Conservation (phyloP, 2,888 invertebrate genomes). For the Melikaiella ostensackeni region DNA sequence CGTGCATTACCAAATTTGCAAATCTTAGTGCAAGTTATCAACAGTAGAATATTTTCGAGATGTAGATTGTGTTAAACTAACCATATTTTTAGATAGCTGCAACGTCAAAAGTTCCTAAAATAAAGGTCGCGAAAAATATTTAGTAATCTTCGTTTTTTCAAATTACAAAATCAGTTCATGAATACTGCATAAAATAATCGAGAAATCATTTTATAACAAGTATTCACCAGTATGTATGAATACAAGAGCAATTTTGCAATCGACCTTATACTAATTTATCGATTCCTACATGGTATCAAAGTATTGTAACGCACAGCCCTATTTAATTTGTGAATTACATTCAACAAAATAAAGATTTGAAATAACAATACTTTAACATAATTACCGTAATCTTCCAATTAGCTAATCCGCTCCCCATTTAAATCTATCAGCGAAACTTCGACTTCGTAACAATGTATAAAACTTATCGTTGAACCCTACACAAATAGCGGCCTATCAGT, state of each 20-base stretch:
- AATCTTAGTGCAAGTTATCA: not conserved
- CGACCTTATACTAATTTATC: not conserved
- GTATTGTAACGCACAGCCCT: constrained; percentile 6
- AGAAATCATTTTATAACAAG: not conserved
- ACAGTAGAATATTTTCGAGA: not conserved
- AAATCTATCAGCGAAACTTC: not conserved
- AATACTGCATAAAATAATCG: not conserved
- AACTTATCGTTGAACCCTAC: not conserved
- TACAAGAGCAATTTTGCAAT: not conserved
- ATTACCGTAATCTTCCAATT: not conserved
- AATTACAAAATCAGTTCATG: not conserved
- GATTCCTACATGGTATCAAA: not conserved
- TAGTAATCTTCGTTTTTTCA: not conserved
- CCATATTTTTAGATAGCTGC: not conserved
- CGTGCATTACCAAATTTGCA: no score
- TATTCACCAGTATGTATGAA: not conserved
- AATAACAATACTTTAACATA: constrained; percentile 9
- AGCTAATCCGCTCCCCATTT: not conserved
- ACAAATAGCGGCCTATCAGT: not conserved
- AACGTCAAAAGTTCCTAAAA: not conserved
- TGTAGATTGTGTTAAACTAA: not conserved
- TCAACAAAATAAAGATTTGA: constrained; percentile 15
- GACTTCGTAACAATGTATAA: constrained; percentile 12
- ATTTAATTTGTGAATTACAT: constrained; percentile 18
- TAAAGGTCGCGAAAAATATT: not conserved